A percentile compares a stretch with the other conserved stretches of the same genome.
Evolutionary conservation across 2,888 invertebrate species (phyloP).

Genomic region (Cheilosia variabilis): DNA sequence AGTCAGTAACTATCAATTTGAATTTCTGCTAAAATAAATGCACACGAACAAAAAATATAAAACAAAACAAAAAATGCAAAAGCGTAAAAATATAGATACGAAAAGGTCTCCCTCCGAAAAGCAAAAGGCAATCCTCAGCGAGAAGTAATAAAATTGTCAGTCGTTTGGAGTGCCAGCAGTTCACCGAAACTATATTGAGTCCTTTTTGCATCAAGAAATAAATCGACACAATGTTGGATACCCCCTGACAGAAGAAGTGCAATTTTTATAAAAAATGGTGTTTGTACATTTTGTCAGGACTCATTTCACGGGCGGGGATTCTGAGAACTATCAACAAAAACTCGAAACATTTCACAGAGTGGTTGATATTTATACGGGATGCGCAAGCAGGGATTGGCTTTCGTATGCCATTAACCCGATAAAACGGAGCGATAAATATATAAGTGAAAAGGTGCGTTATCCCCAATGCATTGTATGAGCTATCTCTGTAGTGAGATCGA

Average conservation of each 20-base stretch:
- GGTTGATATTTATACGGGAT: conserved; percentile 60
- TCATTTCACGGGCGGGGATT: conserved; percentile 21
- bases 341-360: conserved; percentile 13
- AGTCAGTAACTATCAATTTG: conserved; percentile 51
- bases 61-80: conserved; percentile 41
- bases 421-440: conserved; percentile 20
- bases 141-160: conserved; percentile 67
- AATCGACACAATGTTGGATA: conserved; percentile 42
- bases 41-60: conserved; percentile 10
- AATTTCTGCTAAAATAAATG: conserved; percentile 62
- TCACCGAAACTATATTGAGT: conserved; percentile 42
- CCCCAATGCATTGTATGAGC: neutral
- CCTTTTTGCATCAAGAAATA: conserved; percentile 44
- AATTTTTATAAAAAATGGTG: conserved; percentile 10
- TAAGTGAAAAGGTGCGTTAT: conserved; percentile 18
- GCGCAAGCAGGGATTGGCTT: conserved; percentile 36
- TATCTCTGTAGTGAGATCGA: conserved; percentile 22
- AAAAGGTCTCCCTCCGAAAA: neutral
- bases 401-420: conserved; percentile 64
- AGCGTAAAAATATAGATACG: conserved; percentile 39
- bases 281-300: conserved; percentile 18
- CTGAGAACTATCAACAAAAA: neutral
- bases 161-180: conserved; percentile 36
- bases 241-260: conserved; percentile 7
- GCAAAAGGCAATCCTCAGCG: conserved; percentile 29